Evolutionary conservation across 2,113 vertebrate species (phyloP).

Genomic region (Lasiurus cinereus): DNA sequence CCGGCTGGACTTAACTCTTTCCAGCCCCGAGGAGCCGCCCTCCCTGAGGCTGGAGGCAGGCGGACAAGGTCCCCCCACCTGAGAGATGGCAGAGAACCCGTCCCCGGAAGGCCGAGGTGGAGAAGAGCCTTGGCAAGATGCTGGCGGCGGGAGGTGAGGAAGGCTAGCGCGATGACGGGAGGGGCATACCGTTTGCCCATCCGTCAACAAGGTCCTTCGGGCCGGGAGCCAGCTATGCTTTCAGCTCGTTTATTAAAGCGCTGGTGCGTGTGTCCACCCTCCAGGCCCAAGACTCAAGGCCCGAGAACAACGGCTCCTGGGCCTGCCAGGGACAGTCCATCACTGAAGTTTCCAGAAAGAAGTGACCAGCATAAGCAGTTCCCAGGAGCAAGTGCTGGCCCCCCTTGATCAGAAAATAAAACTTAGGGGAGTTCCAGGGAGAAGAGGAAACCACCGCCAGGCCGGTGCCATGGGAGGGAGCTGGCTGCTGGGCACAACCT

Average conservation of each 20-base stretch:
- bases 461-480: not conserved
- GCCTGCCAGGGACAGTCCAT: not conserved
- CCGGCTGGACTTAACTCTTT: conserved; percentile 69
- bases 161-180: not conserved
- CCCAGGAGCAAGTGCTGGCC: not conserved
- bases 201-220: conserved; percentile 33
- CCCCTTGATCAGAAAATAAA: not conserved
- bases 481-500: fast-evolving
- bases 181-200: conserved; percentile 25
- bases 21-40: not conserved
- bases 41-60: not conserved
- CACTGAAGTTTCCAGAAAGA: not conserved
- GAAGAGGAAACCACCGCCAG: fast-evolving
- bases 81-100: not conserved
- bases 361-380: not conserved
- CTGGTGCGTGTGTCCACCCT: not conserved
- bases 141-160: not conserved
- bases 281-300: not conserved
- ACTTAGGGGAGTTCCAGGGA: not conserved
- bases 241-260: not conserved
- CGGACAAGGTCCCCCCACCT: not conserved
- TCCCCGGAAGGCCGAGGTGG: not conserved
- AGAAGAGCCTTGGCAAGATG: not conserved
- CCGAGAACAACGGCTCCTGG: not conserved
- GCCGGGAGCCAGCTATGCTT: not conserved